A percentile compares a stretch with the other conserved stretches of the same genome.
phyloP scores from a whole-genome alignment of 2,797 vertebrate genomes.

The Galago senegalensis region DNA sequence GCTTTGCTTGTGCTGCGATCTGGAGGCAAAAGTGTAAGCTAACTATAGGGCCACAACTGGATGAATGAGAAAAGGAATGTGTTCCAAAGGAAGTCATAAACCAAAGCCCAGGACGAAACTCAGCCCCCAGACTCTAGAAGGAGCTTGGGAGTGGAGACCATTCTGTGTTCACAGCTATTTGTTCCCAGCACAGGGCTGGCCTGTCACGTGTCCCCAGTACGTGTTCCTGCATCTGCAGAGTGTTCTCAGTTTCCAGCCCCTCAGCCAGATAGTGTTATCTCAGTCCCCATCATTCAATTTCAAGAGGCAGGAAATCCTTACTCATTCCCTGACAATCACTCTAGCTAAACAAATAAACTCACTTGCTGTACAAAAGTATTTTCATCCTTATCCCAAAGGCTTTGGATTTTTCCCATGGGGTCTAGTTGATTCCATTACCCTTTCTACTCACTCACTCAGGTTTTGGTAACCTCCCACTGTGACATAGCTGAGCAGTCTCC shows the following conservation, averaged over 20 bases:
- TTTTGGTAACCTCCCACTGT: background rate
- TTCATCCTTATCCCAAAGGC: background rate
- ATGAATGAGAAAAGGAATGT: background rate
- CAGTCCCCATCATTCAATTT: background rate
- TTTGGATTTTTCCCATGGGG: background rate
- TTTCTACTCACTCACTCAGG: background rate
- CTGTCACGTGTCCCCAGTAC: fast-evolving
- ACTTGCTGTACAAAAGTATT: background rate
- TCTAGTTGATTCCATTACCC: background rate
- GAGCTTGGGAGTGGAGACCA: background rate
- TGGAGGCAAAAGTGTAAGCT: background rate
- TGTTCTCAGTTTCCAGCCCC: background rate
- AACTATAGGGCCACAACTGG: background rate
- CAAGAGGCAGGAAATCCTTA: background rate
- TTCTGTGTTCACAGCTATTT: fast-evolving
- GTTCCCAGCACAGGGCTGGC: fast-evolving
- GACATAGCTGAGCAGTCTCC: background rate
- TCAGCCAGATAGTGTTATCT: background rate
- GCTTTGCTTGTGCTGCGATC: slow-evolving; percentile 14
- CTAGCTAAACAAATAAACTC: background rate
- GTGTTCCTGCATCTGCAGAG: fast-evolving
- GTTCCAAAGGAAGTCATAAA: slow-evolving; percentile 25
- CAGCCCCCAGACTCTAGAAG: background rate
- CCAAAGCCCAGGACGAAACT: background rate
- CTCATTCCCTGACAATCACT: background rate